Base-by-base conservation (phyloP, 2,797 vertebrate species). In the Phalanger gymnotis region DNA sequence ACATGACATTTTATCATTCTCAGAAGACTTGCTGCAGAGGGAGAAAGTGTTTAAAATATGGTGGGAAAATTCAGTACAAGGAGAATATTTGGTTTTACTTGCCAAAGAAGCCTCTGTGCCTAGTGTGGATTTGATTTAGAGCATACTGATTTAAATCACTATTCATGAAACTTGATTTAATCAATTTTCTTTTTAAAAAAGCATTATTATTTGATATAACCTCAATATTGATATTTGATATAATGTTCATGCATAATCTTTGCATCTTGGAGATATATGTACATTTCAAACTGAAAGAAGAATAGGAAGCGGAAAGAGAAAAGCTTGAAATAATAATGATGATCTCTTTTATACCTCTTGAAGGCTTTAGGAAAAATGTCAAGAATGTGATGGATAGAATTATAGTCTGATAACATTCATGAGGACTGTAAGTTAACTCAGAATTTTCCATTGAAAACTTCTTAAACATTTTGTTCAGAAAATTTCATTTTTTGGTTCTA, bases 241-340 rank as follows among this genome's bases (percentile, higher is more conserved):
- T 97, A 97, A 97, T 92, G 97, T 96, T 97, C 95, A 96, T 96
- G 94, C 34, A 58, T 6, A 57, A 92, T 96, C 94, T 95, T 97
- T 97, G 94, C 47, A 81, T 81, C 91, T 97, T 87, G 94, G 94
- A 97, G 89, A 94, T 91, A 98, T 94, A 96, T 97, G 96, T 96
- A 93, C 95, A 92, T 96, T 98, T 97, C 93, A 95, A 89, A 97
- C 96, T 90, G 92, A 94, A 97, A 61, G n/a, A 94, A 96, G 97
- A 96, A 96, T 92, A 95, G 94, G 93, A 52, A 96, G 96, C 95
- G 90, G 96, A 97, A 55, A 94, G 93, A 93, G 89, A 95, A 93
- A 95, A 96, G 91, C 73, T 47, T 91, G 95, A 96, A 95, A 96
- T 91, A 92, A 95, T 95, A 93, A 96, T 73, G 66, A 96, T 91